phyloP scores from a whole-genome alignment of 2,888 invertebrate species.

The Ditylenchus weischeri region DNA sequence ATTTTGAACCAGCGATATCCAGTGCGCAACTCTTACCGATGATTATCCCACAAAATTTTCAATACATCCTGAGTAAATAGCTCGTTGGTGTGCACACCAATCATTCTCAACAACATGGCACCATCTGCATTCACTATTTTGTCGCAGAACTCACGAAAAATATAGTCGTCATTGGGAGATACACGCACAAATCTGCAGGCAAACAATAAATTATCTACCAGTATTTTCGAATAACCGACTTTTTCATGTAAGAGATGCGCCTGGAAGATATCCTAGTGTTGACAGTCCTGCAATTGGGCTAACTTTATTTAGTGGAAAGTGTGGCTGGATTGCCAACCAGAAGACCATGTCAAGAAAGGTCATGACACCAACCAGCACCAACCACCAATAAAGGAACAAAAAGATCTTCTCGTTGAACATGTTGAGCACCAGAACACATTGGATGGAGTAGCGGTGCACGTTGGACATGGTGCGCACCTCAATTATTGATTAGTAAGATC shows the following conservation, averaged over 20 bases:
- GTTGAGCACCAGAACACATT: conserved; percentile 31
- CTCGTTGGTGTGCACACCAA: conserved; percentile 46
- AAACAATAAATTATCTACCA: neutral
- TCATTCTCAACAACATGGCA: conserved; percentile 43
- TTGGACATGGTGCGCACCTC: conserved; percentile 38
- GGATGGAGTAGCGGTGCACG: conserved; percentile 40
- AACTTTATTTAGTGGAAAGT: too few species aligned
- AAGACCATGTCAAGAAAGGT: conserved; percentile 10
- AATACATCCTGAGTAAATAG: conserved; percentile 39
- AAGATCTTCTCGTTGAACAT: conserved; percentile 27
- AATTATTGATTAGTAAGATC: neutral
- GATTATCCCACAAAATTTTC: conserved; percentile 28
- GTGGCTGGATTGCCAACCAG: neutral
- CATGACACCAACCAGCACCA: conserved; percentile 12
- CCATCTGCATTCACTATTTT: conserved; percentile 40
- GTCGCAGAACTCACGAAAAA: conserved; percentile 40
- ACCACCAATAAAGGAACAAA: conserved; percentile 24
- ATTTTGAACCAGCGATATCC: too few species aligned
- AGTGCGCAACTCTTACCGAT: conserved; percentile 5
- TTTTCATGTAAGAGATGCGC: conserved; percentile 11
- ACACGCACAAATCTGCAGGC: conserved; percentile 6
- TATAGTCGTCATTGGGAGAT: conserved; percentile 24
- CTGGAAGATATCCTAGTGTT: conserved; percentile 4
- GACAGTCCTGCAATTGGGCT: too few species aligned
- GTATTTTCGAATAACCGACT: neutral